Evolutionary conservation across 2,797 vertebrate genomes (phyloP), one percentile per base, ranked within the genome.

Genomic region (Peromyscus aztecus): DNA sequence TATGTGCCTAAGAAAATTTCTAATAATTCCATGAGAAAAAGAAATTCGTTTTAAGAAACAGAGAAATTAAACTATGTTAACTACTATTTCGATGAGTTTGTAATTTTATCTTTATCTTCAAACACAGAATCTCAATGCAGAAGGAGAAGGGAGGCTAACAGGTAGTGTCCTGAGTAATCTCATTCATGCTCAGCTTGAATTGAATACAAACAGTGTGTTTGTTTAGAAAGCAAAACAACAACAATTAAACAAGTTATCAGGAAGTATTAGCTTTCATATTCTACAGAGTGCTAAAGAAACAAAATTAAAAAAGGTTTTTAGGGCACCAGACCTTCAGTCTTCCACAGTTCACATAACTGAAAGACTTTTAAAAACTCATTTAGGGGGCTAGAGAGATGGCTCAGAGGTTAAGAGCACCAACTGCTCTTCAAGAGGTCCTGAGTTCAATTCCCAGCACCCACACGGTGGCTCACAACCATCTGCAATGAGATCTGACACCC

Each of bases 201-300:
- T 94, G 92, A 98, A 97, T n/a, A 95, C 16, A 55, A 43, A 75
- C 12, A 1, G 2, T 43, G 71, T 43, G 19, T 40, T 40, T 73
- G 69, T 23, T 73, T 73, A 73, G 69, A 73, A 75, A 43, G 71
- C 23, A 75, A 75, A 75, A 14, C 37, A 40, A 75, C 37, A 71
- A 43, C 71, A 75, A 75, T 40, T 4, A 23, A 63, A 34, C 13
- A 96, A 61, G 63, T 77, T 90, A 85, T 13, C 0, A 34, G 82
- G 89, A 96, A 97, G 89, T 80, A n/a, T 81, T 96, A 97, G 98
- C 82, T 83, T 97, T 31, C 43, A 80, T 49, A 97, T 84, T 90
- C 46, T 94, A 85, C 21, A 94, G 77, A 97, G 97, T 69, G 83
- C 6, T 96, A 95, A 94, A 95, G 93, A 97, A 96, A 96, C 95